Evolutionary conservation across 2,888 invertebrate species (phyloP), one percentile per base, ranked within the genome.

Genomic region (Meliscaeva auricollis): DNA sequence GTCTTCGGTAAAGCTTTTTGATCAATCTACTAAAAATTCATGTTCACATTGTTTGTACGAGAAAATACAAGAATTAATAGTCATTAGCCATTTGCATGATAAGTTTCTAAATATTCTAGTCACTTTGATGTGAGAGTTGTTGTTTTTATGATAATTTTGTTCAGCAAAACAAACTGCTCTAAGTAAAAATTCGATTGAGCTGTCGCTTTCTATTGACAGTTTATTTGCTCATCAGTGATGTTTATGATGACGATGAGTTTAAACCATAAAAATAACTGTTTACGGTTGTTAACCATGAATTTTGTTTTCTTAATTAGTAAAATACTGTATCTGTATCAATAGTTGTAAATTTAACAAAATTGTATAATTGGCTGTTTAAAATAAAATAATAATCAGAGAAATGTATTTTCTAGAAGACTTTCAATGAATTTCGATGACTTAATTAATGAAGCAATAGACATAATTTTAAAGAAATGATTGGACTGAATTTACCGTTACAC

Each of bases 121-220:
- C 20, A 35, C 3, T 11, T 20, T 58, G 13, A 38, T 54, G 26
- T 32, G 11, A 52, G 56, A 11, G 11, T 1, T 38, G 38, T 8
- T 38, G 38, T 38, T 9, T 30, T 20, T 38, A 58, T 58, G 38
- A 58, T 58, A 35, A 58, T 58, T 26, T 30, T 3, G 9, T 38
- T 38, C 3, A 3, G 5, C 13, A n/a, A n/a, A n/a, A n/a, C 13
- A 8, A 8, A 8, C 11, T 13, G 9, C 38, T 56, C 3, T 20
- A 4, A 3, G 17, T 20, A 17, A 20, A 20, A 20, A n/a, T 44
- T 5, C 41, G 15, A 62, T 41, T 44, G n/a, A 62, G 26, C 7
- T 62, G 44, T 62, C 62, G 20, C 15, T 62, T n/a, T 9, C 26
- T 11, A 15, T 15, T 62, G 41, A 44, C 26, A 26, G 26, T 26